Evolutionary conservation across 2,797 vertebrate species (phyloP).

Genomic region (Caiman crocodilus): DNA sequence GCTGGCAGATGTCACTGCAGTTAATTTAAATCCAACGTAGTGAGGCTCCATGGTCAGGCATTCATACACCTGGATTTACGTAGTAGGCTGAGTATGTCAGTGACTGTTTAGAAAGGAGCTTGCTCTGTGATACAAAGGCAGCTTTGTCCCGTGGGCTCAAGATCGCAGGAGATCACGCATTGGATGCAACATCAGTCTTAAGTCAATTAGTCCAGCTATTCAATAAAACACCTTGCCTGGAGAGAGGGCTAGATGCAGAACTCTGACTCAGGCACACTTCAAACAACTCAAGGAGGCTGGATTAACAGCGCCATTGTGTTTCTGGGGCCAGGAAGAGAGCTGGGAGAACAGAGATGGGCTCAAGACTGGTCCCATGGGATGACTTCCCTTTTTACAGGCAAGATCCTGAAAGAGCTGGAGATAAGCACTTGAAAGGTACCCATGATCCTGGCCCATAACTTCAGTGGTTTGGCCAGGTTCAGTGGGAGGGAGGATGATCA

Average conservation of each 20-base stretch:
- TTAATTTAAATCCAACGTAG: background rate
- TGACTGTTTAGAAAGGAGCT: background rate
- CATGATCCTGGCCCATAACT: background rate
- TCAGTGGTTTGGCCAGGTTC: background rate
- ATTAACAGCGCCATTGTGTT: background rate
- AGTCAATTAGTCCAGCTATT: background rate
- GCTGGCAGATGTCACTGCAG: background rate
- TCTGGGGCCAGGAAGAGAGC: background rate
- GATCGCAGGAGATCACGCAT: background rate
- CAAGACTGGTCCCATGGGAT: background rate
- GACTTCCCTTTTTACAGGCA: background rate
- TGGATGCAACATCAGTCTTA: background rate
- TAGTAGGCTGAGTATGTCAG: background rate
- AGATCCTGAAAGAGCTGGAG: background rate
- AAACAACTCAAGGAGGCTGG: background rate
- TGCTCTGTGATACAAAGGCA: background rate
- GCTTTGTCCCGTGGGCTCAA: background rate
- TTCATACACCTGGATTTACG: rapidly evolving
- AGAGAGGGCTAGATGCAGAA: background rate
- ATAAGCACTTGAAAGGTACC: background rate
- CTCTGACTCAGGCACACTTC: background rate
- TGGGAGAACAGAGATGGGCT: too few species aligned
- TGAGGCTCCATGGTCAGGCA: background rate
- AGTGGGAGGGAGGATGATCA: background rate
- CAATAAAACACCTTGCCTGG: background rate